Evolutionary conservation across 2,888 invertebrate species (phyloP), one percentile per base, ranked within the genome.

Genomic region (Pristionchus mayeri): DNA sequence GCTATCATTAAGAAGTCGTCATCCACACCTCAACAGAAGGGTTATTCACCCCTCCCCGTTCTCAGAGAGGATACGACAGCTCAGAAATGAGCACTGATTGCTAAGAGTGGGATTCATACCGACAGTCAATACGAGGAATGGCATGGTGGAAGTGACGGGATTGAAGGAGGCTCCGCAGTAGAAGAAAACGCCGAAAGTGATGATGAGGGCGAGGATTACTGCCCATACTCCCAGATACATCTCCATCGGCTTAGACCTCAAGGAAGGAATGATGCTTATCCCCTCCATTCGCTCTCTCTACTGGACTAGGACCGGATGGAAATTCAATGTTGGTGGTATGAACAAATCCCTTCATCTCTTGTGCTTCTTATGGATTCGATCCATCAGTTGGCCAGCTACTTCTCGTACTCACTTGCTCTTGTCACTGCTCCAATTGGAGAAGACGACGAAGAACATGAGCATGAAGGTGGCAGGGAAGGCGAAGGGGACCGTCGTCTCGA

Each of bases 91-190:
- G n/a, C n/a, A n/a, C n/a, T n/a, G n/a, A n/a, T n/a, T n/a, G n/a
- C n/a, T n/a, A n/a, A n/a, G n/a, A n/a, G n/a, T n/a, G n/a, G n/a
- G n/a, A 6, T 40, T n/a, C 71, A 40, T n/a, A 90, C 90, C 91
- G 18, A 92, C 90, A 30, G 91, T 91, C 48, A 92, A 85, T 27
- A 92, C 88, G 7, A 92, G 87, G 88, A 92, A 92, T 0, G 92
- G 92, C 92, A 92, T 92, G 16, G 92, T 92, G 54, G 91, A 90
- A 60, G 91, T 90, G 63, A 92, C 92, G 24, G 92, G 92, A 85
- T 92, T 92, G 88, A 92, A 92, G 44, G 90, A 86, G 34, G 90
- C 87, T 80, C 92, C 92, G 82, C 85, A 88, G 86, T 88, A 89
- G 88, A 92, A 92, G 78, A 90, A 90, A 37, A 91, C 67, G 54